Percentiles rank a stretch among this genome's conserved stretches.
These are phyloP conservation scores for Phortica variegata DNA, from an alignment of 1,140 invertebrate genomes.

Conservation along the genomic window DNA sequence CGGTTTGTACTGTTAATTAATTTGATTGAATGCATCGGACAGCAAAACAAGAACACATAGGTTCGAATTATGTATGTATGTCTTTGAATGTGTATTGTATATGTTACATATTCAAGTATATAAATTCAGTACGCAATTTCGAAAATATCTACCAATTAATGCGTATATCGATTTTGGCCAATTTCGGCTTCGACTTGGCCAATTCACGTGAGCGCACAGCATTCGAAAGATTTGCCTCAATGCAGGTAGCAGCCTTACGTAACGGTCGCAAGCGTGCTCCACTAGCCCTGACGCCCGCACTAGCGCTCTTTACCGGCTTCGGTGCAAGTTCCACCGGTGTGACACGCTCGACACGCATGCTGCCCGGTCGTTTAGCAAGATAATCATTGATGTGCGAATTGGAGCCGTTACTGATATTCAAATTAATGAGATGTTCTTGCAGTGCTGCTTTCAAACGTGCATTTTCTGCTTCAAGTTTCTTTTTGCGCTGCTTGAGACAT, in stretches of 20 bases:
- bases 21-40: too few species aligned
- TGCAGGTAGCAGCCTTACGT: conserved; percentile 10
- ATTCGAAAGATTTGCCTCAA: conserved; percentile 42
- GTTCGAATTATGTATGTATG: too few species aligned
- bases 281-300: conserved; percentile 13
- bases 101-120: too few species aligned
- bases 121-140: too few species aligned
- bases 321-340: conserved; percentile 31
- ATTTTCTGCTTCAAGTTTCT: conserved; percentile 36
- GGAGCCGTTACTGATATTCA: conserved; percentile 47
- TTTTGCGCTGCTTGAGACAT: conserved; percentile 43
- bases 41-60: too few species aligned
- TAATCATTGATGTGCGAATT: conserved; percentile 43
- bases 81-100: too few species aligned
- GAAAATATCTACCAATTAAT: too few species aligned
- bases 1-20: too few species aligned
- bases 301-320: conserved; percentile 34
- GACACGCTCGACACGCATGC: conserved; percentile 53
- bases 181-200: conserved; percentile 16
- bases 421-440: conserved; percentile 44
- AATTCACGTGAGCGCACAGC: conserved; percentile 35
- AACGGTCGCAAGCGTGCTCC: conserved; percentile 11
- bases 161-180: conserved; percentile 28
- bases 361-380: conserved; percentile 41
- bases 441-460: conserved; percentile 34